phyloP scores from a whole-genome alignment of 92 coral and sea anemone genomes.

The Epizoanthus stellaris region DNA sequence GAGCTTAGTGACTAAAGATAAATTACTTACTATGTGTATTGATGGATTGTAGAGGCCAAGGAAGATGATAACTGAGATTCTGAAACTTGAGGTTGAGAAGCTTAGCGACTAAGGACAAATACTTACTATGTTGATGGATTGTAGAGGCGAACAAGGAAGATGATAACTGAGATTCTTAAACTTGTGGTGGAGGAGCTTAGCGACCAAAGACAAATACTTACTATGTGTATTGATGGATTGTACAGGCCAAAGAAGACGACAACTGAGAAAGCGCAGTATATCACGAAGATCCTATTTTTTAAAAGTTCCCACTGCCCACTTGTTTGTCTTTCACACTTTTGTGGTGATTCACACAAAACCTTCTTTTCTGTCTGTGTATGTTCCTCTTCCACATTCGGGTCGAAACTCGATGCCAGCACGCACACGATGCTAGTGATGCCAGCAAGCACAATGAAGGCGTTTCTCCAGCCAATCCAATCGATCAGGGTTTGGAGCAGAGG shows the following conservation, averaged over 20 bases:
- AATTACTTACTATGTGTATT: conserved; percentile 16
- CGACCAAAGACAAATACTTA: conserved; percentile 8
- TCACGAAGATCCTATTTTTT: conserved; percentile 20
- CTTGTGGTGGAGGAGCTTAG: background rate
- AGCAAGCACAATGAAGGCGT: conserved; percentile 36
- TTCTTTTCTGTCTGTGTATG: background rate
- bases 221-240: conserved; percentile 23
- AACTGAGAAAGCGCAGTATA: conserved; percentile 12
- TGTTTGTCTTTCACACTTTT: background rate
- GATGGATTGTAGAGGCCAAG: conserved; percentile 18
- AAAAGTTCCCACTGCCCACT: conserved; percentile 10
- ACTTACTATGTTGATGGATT: conserved; percentile 29
- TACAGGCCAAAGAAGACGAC: conserved; percentile 24
- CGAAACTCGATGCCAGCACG: conserved; percentile 41
- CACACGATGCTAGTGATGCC: conserved; percentile 30
- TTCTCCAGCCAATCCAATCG: conserved; percentile 51
- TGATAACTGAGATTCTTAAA: background rate
- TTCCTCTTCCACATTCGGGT: conserved; percentile 44
- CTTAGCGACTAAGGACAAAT: background rate
- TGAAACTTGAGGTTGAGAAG: background rate
- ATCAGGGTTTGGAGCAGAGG: conserved; percentile 45
- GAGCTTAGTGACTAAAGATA: too few relatives aligned
- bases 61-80: background rate
- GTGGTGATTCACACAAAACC: background rate
- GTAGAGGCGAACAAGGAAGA: background rate